A percentile compares a stretch with the other conserved stretches of the same genome.
These are phyloP conservation scores for Melanotus villosus DNA, from an alignment of 2,888 invertebrate species.

Conservation along the genomic window DNA sequence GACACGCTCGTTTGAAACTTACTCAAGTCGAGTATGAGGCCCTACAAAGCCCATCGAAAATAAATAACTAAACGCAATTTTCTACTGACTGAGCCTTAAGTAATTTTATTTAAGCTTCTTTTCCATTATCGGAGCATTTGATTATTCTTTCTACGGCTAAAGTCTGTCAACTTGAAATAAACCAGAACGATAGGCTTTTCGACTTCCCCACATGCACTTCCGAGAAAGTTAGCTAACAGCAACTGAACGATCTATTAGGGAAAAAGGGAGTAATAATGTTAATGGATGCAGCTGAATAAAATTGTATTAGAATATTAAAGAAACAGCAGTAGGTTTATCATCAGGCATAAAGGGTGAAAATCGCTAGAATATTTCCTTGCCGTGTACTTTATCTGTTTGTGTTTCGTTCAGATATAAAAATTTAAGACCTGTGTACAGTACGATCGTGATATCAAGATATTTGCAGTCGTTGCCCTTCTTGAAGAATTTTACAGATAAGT, in stretches of 20 bases:
- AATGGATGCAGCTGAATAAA: neutral
- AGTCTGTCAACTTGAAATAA: slow-evolving; percentile 22
- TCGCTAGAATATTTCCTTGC: neutral
- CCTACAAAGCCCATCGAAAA: slow-evolving; percentile 18
- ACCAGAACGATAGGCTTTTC: neutral
- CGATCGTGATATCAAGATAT: neutral
- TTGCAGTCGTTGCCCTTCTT: slow-evolving; percentile 29
- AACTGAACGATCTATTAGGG: slow-evolving; percentile 2
- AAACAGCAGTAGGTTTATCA: too few relatives aligned
- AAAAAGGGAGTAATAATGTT: slow-evolving; percentile 2
- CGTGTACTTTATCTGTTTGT: neutral
- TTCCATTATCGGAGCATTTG: slow-evolving; percentile 29
- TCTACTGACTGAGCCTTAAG: slow-evolving; percentile 22
- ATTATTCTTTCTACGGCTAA: slow-evolving; percentile 25
- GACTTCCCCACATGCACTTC: slow-evolving; percentile 5
- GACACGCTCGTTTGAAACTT: too few relatives aligned
- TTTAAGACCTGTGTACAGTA: too few relatives aligned
- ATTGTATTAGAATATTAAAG: too few relatives aligned
- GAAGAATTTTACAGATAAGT: slow-evolving; percentile 28
- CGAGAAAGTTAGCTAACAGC: slow-evolving; percentile 2
- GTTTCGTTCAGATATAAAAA: too few relatives aligned
- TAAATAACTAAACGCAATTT: slow-evolving; percentile 29
- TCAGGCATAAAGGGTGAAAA: too few relatives aligned
- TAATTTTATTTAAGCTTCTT: slow-evolving; percentile 31
- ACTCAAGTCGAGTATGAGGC: too few relatives aligned